Evolutionary conservation across 2,888 invertebrate genomes (phyloP), one percentile per base, ranked within the genome.

Genomic region (Carpatolechia fugitivella): DNA sequence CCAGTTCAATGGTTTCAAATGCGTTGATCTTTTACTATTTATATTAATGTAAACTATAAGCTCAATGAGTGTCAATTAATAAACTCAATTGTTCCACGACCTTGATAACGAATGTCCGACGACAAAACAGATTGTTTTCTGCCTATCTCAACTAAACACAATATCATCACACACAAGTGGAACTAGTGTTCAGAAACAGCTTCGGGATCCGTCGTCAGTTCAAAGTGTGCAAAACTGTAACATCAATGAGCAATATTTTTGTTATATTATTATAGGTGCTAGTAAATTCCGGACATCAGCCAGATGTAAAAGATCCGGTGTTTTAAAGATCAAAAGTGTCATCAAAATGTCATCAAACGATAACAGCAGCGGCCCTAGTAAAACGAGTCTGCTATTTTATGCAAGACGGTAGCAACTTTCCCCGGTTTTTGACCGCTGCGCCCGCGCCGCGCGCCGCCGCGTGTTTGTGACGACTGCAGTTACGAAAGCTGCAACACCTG

Each of bases 321-420:
- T 31, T 48, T 14, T 13, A 44, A 57, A 57, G 54, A 54, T 55
- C 57, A 52, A 14, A 52, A 29, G 54, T 54, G 20, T 31, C 46
- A 57, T 52, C 52, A 54, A 52, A 55, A 41, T 44, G 52, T 55
- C 52, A 44, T 57, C 54, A 52, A 55, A 50, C 31, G 54, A 55
- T 57, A 57, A 55, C 54, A 52, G 70, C 71, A 72, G 70, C 70
- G 69, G 71, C 69, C 65, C 69, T 66, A 65, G 69, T 67, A 63
- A 62, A 57, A 58, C 60, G 62, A 62, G 56, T 59, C 57, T 57
- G 64, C 71, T 76, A 78, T 82, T n/a, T 80, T 77, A 83, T 74
- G 78, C 74, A 76, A 79, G 76, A 63, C 75, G 70, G 74, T 68
- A 72, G 77, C 80, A 81, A 88, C 86, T 89, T 89, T 89, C 87